phyloP scores from a whole-genome alignment of 2,888 invertebrate species.

The Drosophila niveifrons region DNA sequence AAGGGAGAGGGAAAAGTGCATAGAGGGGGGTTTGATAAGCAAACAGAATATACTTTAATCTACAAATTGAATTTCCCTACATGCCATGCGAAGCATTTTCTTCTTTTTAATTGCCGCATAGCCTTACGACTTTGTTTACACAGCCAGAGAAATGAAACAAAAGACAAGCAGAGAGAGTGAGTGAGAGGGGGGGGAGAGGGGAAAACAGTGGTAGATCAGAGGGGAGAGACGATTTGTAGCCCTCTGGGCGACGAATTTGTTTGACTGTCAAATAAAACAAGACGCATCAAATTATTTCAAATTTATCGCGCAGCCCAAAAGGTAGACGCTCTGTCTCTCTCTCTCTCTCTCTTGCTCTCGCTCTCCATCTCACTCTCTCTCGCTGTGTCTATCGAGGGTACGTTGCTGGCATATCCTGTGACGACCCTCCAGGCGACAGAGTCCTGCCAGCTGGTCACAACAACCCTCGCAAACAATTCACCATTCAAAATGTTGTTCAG shows the following conservation, averaged over 20 bases:
- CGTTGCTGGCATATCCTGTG: constrained; percentile 33
- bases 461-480: constrained; percentile 52
- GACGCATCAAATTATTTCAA: constrained; percentile 79
- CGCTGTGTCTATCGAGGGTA: constrained; percentile 20
- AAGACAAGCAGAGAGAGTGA: constrained; percentile 1
- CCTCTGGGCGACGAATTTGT: constrained; percentile 72
- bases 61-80: constrained; percentile 76
- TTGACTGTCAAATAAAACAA: constrained; percentile 79
- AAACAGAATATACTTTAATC: constrained; percentile 62
- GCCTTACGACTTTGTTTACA: constrained; percentile 70
- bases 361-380: neutral
- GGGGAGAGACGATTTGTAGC: constrained; percentile 46
- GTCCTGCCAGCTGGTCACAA: constrained; percentile 43
- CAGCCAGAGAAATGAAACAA: constrained; percentile 25
- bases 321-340: constrained; percentile 29
- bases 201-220: neutral
- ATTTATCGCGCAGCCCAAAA: constrained; percentile 70
- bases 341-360: neutral
- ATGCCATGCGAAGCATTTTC: constrained; percentile 51
- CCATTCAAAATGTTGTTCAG: constrained; percentile 50
- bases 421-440: constrained; percentile 35
- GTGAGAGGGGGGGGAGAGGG: neutral
- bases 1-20: neutral
- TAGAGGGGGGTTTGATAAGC: neutral
- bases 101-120: constrained; percentile 70